Base-by-base conservation (phyloP, 2,888 invertebrate genomes). In the Ophioninae sp. region DNA sequence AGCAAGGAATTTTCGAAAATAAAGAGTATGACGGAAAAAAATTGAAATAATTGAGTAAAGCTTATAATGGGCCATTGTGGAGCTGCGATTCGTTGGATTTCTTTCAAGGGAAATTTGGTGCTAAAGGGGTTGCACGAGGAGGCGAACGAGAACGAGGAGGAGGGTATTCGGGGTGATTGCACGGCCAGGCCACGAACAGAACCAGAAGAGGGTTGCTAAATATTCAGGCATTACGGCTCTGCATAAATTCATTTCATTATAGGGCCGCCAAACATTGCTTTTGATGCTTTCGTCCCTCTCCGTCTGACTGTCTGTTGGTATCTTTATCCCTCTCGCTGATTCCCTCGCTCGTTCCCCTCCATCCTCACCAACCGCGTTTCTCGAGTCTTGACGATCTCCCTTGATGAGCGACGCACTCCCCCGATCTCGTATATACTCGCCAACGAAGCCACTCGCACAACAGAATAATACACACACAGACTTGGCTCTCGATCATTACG, bases 201-300 rank as follows among this genome's bases (percentile, higher is more conserved):
- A 90, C 91, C 91, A 91, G 90, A 91, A 91, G 91, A 92, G 92
- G 92, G 91, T 92, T 88, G 90, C 91, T 92, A 91, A 92, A 92
- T 92, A 92, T 92, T 92, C 92, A 92, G 94, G 94, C 94, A 94
- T 94, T 94, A 94, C 94, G 94, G 94, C 94, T 94, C 94, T 94
- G 94, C 94, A 94, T 94, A 94, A 94, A 94, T 94, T 94, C 94
- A 94, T 94, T 94, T 94, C 94, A 94, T 94, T 94, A 94, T 91
- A 91, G 91, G 94, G 93, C 94, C 94, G 94, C 94, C 94, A 94
- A 94, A 94, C 94, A 94, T 94, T 94, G 94, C 94, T 94, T 94
- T 91, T 91, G 92, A 92, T 92, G 91, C 91, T 92, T 91, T 91
- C 91, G 57, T 76, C 59, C 59, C 37, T 72, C 65, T 72, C 23